Evolutionary conservation across 1,140 invertebrate genomes (phyloP).

Genomic region (Glomeris maerens): DNA sequence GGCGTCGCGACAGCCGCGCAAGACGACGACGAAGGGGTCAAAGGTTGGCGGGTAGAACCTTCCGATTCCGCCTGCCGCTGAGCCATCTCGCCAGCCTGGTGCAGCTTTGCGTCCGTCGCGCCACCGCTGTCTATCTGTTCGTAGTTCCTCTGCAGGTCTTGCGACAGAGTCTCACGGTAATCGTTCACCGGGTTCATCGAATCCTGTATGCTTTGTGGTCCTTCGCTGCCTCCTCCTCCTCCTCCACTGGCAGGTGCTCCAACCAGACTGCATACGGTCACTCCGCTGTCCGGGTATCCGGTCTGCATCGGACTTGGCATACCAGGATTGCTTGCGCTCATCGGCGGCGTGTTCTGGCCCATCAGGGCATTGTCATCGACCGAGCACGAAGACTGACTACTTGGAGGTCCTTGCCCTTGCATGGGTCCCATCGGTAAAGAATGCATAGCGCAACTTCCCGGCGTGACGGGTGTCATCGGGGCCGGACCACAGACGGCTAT

Average conservation of each 20-base stretch:
- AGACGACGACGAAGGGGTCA: constrained; percentile 40
- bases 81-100: constrained; percentile 28
- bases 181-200: constrained; percentile 10
- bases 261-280: not conserved
- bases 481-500: constrained; percentile 12
- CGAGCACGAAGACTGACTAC: constrained; percentile 11
- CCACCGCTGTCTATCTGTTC: constrained; percentile 20
- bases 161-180: constrained; percentile 19
- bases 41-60: constrained; percentile 29
- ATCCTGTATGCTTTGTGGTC: constrained; percentile 7
- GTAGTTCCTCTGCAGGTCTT: constrained; percentile 21
- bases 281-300: not conserved
- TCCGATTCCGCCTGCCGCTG: not conserved
- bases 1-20: too few relatives aligned
- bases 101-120: constrained; percentile 5
- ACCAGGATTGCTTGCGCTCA: constrained; percentile 10
- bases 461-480: constrained; percentile 10
- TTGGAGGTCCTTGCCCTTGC: constrained; percentile 8
- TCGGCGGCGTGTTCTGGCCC: constrained; percentile 9
- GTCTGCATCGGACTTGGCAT: constrained; percentile 1
- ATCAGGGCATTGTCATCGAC: constrained; percentile 6
- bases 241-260: not conserved
- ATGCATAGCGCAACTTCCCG: constrained; percentile 6
- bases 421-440: not conserved
- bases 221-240: not conserved